Conservation (phyloP, 2,888 invertebrate species). For the Sipha maydis region DNA sequence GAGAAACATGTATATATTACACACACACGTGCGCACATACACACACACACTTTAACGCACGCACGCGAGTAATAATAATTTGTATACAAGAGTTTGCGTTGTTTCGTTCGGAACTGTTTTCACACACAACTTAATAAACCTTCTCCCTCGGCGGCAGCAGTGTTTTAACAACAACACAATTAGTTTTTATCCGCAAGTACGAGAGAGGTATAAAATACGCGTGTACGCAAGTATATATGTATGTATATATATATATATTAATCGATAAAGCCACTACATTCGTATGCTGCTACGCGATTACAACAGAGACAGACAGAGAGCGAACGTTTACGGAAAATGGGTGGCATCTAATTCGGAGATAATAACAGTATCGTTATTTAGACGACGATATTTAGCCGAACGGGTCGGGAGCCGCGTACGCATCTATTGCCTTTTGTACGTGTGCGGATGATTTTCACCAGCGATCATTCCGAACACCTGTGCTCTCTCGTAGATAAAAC, state of each 20-base stretch:
- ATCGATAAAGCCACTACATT: neutral
- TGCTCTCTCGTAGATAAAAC: neutral
- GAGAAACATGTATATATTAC: too few species aligned
- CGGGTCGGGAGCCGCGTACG: neutral
- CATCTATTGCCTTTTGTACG: neutral
- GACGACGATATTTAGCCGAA: neutral
- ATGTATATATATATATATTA: neutral
- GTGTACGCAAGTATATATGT: neutral
- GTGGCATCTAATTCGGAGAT: neutral
- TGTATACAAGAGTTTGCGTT: conserved; percentile 36
- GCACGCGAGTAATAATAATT: conserved; percentile 9
- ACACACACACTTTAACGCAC: too few species aligned
- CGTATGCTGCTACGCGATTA: neutral
- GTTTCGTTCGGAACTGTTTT: conserved; percentile 25
- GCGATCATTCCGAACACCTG: neutral
- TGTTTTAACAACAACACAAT: conserved; percentile 29
- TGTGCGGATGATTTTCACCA: neutral
- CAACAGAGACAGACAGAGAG: too few species aligned
- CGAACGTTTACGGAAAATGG: neutral
- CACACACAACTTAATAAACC: conserved; percentile 37
- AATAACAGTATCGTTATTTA: neutral
- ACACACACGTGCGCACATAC: too few species aligned
- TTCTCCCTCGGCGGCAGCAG: neutral
- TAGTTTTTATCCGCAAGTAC: conserved; percentile 30
- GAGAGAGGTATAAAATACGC: conserved; percentile 3